phyloP scores from a whole-genome alignment of 2,888 invertebrate genomes.

The Pristionchus entomophagus region DNA sequence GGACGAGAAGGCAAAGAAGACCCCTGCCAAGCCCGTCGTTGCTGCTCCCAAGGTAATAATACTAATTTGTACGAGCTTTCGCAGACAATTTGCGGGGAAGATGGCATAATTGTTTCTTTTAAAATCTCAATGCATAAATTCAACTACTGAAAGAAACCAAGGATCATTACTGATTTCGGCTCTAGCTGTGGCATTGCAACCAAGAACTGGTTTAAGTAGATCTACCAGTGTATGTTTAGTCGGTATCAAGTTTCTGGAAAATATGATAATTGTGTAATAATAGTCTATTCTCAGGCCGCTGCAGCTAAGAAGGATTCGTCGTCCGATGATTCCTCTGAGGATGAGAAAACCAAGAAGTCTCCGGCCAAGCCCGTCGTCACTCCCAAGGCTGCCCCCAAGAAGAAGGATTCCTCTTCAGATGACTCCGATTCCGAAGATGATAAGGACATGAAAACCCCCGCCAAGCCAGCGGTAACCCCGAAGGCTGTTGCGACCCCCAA shows the following conservation, averaged over 20 bases:
- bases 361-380: slow-evolving; percentile 38
- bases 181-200: too few species aligned
- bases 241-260: too few species aligned
- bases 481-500: background rate
- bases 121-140: too few species aligned
- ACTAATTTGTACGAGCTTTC: too few species aligned
- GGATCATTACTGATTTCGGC: too few species aligned
- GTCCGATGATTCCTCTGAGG: slow-evolving; percentile 53
- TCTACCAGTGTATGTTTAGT: too few species aligned
- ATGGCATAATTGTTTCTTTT: too few species aligned
- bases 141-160: background rate
- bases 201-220: too few species aligned
- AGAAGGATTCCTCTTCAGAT: slow-evolving; percentile 45
- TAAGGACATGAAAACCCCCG: slow-evolving; percentile 51
- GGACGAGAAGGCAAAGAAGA: slow-evolving; percentile 52
- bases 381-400: slow-evolving; percentile 44
- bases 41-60: too few species aligned
- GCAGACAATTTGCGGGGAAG: too few species aligned
- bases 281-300: background rate
- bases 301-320: slow-evolving; percentile 43
- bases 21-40: slow-evolving; percentile 45
- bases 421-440: slow-evolving; percentile 54
- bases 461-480: background rate
- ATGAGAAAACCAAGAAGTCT: slow-evolving; percentile 47
- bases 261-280: background rate